Percentiles rank a stretch among this genome's conserved stretches.
These are phyloP conservation scores for Plebejus anna DNA, from an alignment of 2,888 invertebrate species.

Conservation along the genomic window DNA sequence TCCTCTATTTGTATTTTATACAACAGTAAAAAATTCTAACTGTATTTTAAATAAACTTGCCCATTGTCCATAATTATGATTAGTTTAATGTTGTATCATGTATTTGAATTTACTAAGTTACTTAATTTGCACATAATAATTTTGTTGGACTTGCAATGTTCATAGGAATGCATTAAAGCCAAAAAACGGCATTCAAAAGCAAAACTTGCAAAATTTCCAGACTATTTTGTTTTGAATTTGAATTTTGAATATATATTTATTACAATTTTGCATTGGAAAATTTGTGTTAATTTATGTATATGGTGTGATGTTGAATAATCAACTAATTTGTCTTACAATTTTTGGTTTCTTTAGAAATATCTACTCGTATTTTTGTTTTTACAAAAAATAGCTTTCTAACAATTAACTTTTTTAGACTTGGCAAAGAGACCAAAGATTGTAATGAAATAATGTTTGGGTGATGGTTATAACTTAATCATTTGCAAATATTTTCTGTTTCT, in stretches of 20 bases:
- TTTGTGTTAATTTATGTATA: constrained; percentile 41
- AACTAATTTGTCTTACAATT: constrained; percentile 37
- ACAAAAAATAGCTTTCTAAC: not conserved
- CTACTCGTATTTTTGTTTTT: not conserved
- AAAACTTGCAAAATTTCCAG: constrained; percentile 34
- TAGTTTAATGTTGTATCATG: not conserved
- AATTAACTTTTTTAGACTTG: not conserved
- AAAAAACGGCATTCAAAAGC: constrained; percentile 36
- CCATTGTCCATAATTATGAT: not conserved
- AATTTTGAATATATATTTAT: not conserved
- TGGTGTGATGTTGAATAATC: constrained; percentile 40
- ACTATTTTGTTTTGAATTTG: not conserved
- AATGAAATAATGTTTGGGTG: constrained; percentile 63
- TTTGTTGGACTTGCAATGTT: constrained; percentile 7
- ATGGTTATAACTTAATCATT: constrained; percentile 64
- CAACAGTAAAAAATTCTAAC: not conserved
- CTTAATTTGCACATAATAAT: not conserved
- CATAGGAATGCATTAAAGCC: not conserved
- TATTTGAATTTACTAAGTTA: not conserved
- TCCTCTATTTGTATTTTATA: constrained; percentile 8
- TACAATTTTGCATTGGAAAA: constrained; percentile 38
- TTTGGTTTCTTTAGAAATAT: constrained; percentile 28
- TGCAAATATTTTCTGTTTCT: constrained; percentile 51
- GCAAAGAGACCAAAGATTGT: constrained; percentile 18
- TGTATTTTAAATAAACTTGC: not conserved